Percentiles rank a stretch among this genome's conserved stretches.
These are phyloP conservation scores for Candidula unifasciata DNA, from an alignment of 2,888 invertebrate species.

Conservation along the genomic window DNA sequence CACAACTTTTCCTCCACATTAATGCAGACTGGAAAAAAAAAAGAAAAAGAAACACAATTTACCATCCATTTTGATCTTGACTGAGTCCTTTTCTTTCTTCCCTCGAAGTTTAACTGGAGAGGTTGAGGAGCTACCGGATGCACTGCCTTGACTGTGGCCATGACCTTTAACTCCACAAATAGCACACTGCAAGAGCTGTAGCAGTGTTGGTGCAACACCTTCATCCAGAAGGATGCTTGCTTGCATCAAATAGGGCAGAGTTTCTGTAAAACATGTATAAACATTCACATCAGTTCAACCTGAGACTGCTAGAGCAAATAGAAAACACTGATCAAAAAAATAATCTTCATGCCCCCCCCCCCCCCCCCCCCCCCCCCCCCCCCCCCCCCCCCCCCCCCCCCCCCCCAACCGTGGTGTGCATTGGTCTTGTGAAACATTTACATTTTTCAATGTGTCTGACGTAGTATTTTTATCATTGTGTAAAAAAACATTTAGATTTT, in stretches of 20 bases:
- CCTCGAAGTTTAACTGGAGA: conserved; percentile 68
- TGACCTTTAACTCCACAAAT: conserved; percentile 82
- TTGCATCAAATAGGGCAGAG: conserved; percentile 87
- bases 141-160: conserved; percentile 53
- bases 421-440: no score
- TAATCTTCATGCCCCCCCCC: no score
- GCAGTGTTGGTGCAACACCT: conserved; percentile 91
- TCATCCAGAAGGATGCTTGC: conserved; percentile 92
- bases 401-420: no score
- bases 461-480: no score
- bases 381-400: no score
- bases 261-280: conserved; percentile 71
- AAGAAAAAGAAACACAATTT: not conserved
- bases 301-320: not conserved
- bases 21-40: not conserved
- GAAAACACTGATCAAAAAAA: no score
- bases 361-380: no score
- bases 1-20: not conserved
- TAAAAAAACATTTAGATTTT: no score
- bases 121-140: conserved; percentile 56
- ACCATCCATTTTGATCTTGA: conserved; percentile 48
- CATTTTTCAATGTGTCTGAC: no score
- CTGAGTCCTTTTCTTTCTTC: conserved; percentile 50
- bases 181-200: conserved; percentile 93
- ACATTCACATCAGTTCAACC: not conserved